phyloP scores from a whole-genome alignment of 1,140 invertebrate species.

The Nephila pilipes region DNA sequence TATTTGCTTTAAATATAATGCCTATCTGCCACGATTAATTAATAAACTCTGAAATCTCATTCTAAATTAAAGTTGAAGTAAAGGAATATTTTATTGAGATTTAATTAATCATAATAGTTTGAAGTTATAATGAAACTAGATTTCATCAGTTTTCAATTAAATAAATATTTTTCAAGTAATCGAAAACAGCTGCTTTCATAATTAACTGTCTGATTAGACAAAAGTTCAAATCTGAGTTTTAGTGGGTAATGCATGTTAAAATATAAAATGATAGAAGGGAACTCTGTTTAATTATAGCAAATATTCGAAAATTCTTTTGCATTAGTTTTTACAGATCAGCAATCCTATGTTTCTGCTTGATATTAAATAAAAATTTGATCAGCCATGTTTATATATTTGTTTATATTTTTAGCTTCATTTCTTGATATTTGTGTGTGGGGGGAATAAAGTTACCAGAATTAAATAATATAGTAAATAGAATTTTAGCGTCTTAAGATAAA shows the following conservation, averaged over 20 bases:
- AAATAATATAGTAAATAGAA: too few relatives aligned
- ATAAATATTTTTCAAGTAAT: neutral
- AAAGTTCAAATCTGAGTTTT: neutral
- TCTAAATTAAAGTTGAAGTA: neutral
- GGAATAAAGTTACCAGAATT: too few relatives aligned
- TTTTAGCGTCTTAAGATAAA: too few relatives aligned
- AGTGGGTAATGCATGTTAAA: neutral
- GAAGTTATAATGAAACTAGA: neutral
- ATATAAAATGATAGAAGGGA: neutral
- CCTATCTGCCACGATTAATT: neutral
- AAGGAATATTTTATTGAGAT: conserved; percentile 16
- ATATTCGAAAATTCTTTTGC: too few relatives aligned
- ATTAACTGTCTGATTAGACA: neutral
- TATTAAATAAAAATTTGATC: too few relatives aligned
- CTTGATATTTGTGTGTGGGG: too few relatives aligned
- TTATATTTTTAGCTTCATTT: too few relatives aligned
- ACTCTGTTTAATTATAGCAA: neutral
- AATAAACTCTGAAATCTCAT: conserved; percentile 7
- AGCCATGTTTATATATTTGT: too few relatives aligned
- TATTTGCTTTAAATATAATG: conserved; percentile 3
- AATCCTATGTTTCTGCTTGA: too few relatives aligned
- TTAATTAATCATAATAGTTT: neutral
- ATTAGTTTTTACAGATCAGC: too few relatives aligned
- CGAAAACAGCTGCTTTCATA: neutral
- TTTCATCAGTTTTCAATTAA: neutral